Evolutionary conservation across 2,113 vertebrate species (phyloP), one percentile per base, ranked within the genome.

Genomic region (Silurus meridionalis): DNA sequence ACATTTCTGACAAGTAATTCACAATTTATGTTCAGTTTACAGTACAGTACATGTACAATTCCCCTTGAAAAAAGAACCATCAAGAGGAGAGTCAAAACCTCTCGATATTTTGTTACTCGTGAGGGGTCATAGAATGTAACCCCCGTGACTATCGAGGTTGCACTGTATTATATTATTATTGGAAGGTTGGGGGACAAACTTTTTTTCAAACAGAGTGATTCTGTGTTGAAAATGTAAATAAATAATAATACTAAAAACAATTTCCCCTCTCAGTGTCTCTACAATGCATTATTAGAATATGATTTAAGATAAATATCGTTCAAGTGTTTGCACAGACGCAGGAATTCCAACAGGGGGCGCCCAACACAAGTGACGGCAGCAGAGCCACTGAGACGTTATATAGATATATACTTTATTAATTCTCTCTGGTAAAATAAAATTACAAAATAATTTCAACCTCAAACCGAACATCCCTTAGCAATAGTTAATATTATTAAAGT

Each of bases 351-450:
- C 8, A 52, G 69, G 10, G 67, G 15, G 69, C 37, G 19, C 37
- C 37, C 37, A 72, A 72, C 37, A 48, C 15, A 57, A 46, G 81
- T 78, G 78, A 85, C 69, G 48, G 46, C 90, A 89, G 89, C 84
- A 88, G 58, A 85, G 86, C 92, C 82, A 88, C 92, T 90, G 82
- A 92, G 48, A 92, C 92, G 92, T 95, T 94, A 95, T 90, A 92
- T 93, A 95, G 93, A 96, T 95, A 95, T 95, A 96, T 95, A 95
- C 93, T 95, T 95, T 96, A 95, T 95, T 96, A 93, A 93, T 95
- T 95, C 92, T 95, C 94, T 96, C 94, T 96, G 94, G 90, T 94
- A 96, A 96, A 96, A 96, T 96, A 95, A 95, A 96, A 96, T 95
- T 96, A 95, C 92, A 95, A 96, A 96, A 95, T 95, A 94, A 96